Conservation (phyloP, 1,140 invertebrate species). For the Neelides sp. region DNA sequence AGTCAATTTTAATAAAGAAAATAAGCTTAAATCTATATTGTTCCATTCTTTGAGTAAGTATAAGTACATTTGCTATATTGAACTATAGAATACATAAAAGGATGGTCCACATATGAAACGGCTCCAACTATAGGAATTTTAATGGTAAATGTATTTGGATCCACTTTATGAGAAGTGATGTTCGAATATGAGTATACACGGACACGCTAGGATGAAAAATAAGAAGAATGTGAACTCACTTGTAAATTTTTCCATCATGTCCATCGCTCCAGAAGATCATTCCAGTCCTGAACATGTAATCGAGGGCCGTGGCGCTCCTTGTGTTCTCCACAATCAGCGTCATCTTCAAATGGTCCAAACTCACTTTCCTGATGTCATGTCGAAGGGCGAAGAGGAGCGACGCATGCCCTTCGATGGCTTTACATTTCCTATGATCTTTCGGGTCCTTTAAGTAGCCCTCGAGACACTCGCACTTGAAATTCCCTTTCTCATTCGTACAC, state of each 20-base stretch:
- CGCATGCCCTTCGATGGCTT: constrained; percentile 72
- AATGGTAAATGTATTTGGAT: too few species aligned
- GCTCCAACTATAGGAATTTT: too few species aligned
- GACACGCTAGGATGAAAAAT: too few species aligned
- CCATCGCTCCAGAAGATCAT: constrained; percentile 94
- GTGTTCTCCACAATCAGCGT: constrained; percentile 76
- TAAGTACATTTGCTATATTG: too few species aligned
- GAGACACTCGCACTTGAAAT: constrained; percentile 83
- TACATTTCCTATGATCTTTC: constrained; percentile 65
- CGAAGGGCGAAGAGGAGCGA: constrained; percentile 69
- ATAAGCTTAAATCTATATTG: too few species aligned
- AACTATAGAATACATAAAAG: too few species aligned
- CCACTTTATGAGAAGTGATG: too few species aligned
- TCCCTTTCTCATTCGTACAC: constrained; percentile 79
- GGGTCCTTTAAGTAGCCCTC: constrained; percentile 74
- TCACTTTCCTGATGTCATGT: constrained; percentile 78
- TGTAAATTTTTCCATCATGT: constrained; percentile 75
- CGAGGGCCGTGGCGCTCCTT: constrained; percentile 70
- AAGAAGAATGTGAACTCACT: constrained; percentile 38
- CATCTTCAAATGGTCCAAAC: constrained; percentile 72
- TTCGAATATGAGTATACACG: too few species aligned
- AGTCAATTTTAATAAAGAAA: too few species aligned
- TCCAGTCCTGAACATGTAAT: constrained; percentile 76
- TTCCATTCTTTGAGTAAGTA: too few species aligned
- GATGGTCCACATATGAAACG: too few species aligned